Evolutionary conservation across 2,113 vertebrate species (phyloP), one percentile per base, ranked within the genome.

Genomic region (Notarius lentiginosus): DNA sequence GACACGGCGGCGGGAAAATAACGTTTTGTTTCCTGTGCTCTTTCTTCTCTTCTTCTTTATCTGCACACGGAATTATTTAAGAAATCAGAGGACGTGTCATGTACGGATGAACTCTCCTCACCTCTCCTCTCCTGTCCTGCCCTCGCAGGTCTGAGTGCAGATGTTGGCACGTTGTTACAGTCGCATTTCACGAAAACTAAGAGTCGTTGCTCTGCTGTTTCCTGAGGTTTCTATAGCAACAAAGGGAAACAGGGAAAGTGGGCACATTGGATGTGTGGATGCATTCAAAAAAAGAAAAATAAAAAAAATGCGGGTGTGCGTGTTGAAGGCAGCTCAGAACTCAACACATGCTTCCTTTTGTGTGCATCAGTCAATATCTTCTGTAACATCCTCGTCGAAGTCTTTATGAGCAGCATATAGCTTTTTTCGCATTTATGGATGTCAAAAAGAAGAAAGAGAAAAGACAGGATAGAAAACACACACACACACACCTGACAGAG

Each of bases 161-260:
- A 89, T 82, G 63, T 83, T n/a, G 56, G 34, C 24, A 41, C 65
- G 12, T 55, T 56, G 49, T 85, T 66, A 58, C 12, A 55, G 58
- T 79, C 55, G 20, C 72, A 53, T 85, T 85, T 85, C 15, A 12
- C 55, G 61, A 17, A 51, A 84, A 80, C 70, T 63, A 76, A 85
- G 51, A 63, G 51, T 66, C 58, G 55, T 81, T 79, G 17, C 61
- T 79, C 41, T 77, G 60, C 51, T 30, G 15, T 80, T 79, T 51
- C 18, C 66, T 1, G 20, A 53, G 61, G 89, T 88, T 88, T 83
- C 89, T 47, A 88, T 88, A 55, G 89, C 58, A 86, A 89, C 89
- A 63, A 49, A 86, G 56, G 49, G 63, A 86, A 86, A 89, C 84
- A 80, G 41, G 81, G 49, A 55, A 89, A 84, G 73, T 89, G 81